Base-by-base conservation (phyloP, 1,140 invertebrate species). In the Patella vulgata region DNA sequence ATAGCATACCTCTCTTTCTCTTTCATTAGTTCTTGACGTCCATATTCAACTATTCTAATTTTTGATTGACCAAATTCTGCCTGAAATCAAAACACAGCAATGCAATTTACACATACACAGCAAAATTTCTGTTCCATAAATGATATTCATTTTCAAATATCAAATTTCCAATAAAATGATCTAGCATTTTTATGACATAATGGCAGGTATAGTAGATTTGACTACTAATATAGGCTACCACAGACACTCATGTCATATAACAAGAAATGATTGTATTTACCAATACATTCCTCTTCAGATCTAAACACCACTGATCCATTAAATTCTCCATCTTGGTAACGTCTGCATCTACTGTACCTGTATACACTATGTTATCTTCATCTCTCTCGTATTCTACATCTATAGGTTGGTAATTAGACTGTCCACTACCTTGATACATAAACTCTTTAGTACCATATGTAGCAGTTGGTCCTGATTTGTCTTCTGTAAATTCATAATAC, bases 211-310 rank as follows among this genome's bases (percentile, higher is more conserved):
- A n/a, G n/a, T n/a, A n/a, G n/a, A n/a, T n/a, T n/a, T n/a, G n/a
- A n/a, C n/a, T n/a, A n/a, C n/a, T n/a, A n/a, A n/a, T n/a, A n/a
- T n/a, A n/a, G n/a, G n/a, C n/a, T n/a, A n/a, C n/a, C n/a, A n/a
- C n/a, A n/a, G n/a, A n/a, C n/a, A n/a, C n/a, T n/a, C n/a, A n/a
- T n/a, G n/a, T n/a, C n/a, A n/a, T n/a, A n/a, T n/a, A n/a, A n/a
- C n/a, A n/a, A n/a, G n/a, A n/a, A n/a, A 43, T 39, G 3, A 25
- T 21, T 11, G 8, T 12, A 46, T 42, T 65, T 63, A 79, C 78
- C 54, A 81, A 63, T 40, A 81, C 73, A 61, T 81, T 81, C 46
- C 76, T 66, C 54, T 81, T 81, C 19, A 81, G 55, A 44, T 81
- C 79, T 1, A 70, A 51, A 40, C 70, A 72, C 78, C 79, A 80